phyloP scores from a whole-genome alignment of 2,888 invertebrate genomes.

The Drosophila fulvimacula region DNA sequence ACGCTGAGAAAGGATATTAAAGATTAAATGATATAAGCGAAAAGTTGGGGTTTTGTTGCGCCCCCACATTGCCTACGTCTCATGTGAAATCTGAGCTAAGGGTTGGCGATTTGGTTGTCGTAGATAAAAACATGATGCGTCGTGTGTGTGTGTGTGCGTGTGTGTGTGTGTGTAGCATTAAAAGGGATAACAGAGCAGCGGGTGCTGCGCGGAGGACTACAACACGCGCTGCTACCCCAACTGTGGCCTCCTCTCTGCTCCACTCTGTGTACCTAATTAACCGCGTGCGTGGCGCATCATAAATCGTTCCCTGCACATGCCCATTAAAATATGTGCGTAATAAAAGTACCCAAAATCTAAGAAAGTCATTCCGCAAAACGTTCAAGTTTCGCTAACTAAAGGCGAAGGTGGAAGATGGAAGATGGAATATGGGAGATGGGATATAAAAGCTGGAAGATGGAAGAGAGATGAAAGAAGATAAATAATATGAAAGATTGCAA shows the following conservation, averaged over 20 bases:
- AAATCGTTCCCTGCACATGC: conserved; percentile 73
- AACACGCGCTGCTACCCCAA: conserved; percentile 32
- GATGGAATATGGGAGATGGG: background rate
- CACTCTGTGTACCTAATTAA: conserved; percentile 71
- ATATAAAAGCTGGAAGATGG: background rate
- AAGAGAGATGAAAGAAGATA: background rate
- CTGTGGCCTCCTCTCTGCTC: conserved; percentile 47
- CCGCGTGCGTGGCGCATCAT: conserved; percentile 80
- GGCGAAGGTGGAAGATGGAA: too few relatives aligned
- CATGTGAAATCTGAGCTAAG: conserved; percentile 74
- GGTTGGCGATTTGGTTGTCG: conserved; percentile 61
- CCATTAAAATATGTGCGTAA: conserved; percentile 71
- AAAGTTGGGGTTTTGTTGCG: conserved; percentile 44
- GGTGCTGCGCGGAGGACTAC: conserved; percentile 25
- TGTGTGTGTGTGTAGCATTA: conserved; percentile 28
- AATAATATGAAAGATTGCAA: background rate
- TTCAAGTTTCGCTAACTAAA: background rate
- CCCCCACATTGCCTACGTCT: conserved; percentile 8
- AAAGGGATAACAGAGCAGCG: conserved; percentile 8
- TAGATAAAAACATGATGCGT: conserved; percentile 69
- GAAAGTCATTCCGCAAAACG: conserved; percentile 28
- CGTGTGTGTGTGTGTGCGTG: conserved; percentile 24
- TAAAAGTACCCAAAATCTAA: conserved; percentile 36
- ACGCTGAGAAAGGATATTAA: conserved; percentile 79
- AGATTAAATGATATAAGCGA: conserved; percentile 80